Base-by-base conservation (phyloP, 2,888 invertebrate genomes). In the Drosophila austrosaltans region DNA sequence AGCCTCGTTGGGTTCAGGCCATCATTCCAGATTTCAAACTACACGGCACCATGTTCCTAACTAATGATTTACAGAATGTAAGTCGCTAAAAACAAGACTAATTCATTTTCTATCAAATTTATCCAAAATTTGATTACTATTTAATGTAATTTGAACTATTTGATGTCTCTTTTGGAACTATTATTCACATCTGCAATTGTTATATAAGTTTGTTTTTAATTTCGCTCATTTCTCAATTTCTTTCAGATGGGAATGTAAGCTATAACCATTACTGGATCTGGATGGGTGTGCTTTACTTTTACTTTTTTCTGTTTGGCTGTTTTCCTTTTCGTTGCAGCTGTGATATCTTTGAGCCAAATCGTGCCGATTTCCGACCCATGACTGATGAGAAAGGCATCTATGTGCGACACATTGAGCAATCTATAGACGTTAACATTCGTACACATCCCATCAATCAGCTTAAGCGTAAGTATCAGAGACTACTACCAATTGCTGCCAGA, bases 391-490 rank as follows among this genome's bases (percentile, higher is more conserved):
- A 94, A n/a, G 95, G 95, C 44, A 94, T 96, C 68, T 97, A 96
- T 89, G 96, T 96, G 40, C 95, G 96, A 66, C 96, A 96, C 91
- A 95, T 97, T 81, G 96, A 97, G 91, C 97, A 97, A 92, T 95
- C 96, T 20, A 96, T 97, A 72, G 96, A 96, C 63, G 96, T 97
- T 16, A 96, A 95, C 87, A 96, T 97, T 81, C 94, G 96, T 87
- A 96, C 96, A 91, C 96, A 96, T 91, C 91, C 92, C 76, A 91
- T 91, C 81, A 91, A 92, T 87, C 92, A 92, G 74, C 77, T 93
- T 48, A 92, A 91, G 86, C 91, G 92, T 92, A 90, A 91, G 92
- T 91, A 22, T 65, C 62, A 39, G 44, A 42, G 53, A 36, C 75
- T 75, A 59, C 36, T 56, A 44, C 56, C n/a, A 16, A 42, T 42